A percentile compares a stretch with the other conserved stretches of the same genome.
phyloP scores from a whole-genome alignment of 2,113 vertebrate species.

The Oreochromis tanganicae region DNA sequence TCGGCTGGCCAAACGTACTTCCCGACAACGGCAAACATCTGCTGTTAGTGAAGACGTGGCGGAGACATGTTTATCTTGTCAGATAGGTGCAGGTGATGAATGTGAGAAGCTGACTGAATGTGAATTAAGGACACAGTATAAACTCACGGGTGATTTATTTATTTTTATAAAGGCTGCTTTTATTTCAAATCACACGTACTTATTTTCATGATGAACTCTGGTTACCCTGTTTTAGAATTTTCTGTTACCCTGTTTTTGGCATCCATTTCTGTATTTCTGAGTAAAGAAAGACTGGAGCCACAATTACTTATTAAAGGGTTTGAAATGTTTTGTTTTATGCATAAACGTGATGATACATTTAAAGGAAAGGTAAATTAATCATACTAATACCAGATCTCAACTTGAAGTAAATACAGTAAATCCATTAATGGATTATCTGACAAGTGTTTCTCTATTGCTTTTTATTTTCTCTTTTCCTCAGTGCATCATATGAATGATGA shows the following conservation, averaged over 20 bases:
- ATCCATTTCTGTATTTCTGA: background rate
- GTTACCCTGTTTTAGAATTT: background rate
- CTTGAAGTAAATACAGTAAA: background rate
- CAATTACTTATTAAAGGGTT: background rate
- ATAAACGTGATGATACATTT: background rate
- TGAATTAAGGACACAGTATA: background rate
- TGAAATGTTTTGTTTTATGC: background rate
- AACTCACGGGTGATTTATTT: background rate
- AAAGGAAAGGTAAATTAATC: background rate
- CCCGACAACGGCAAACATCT: slow-evolving; percentile 13
- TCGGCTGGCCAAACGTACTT: background rate
- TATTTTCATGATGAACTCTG: background rate
- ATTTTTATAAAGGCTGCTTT: background rate
- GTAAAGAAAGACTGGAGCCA: background rate
- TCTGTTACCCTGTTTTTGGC: background rate
- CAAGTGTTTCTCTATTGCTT: background rate
- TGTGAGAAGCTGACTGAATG: background rate
- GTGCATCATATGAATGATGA: background rate
- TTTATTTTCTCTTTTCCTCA: background rate
- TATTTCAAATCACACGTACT: background rate
- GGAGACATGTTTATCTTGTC: slow-evolving; percentile 32
- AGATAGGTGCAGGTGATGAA: background rate
- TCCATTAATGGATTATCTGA: background rate
- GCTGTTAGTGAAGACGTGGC: background rate
- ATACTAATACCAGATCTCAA: background rate